Percentiles rank a stretch among this genome's conserved stretches.
phyloP scores from a whole-genome alignment of 2,888 invertebrate genomes.

The Incurvaria masculella region DNA sequence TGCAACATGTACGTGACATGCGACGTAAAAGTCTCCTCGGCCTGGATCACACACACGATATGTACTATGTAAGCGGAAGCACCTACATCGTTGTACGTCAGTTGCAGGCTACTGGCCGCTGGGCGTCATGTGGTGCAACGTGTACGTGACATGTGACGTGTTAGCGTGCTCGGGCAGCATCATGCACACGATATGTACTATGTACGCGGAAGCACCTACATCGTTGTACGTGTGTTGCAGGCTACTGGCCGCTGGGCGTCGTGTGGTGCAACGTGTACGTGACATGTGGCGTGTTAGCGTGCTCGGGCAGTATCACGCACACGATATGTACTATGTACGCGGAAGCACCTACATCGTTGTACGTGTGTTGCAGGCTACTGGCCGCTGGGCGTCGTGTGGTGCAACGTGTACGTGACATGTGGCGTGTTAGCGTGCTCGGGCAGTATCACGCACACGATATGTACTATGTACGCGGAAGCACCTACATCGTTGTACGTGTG shows the following conservation, averaged over 20 bases:
- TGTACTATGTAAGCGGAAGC: too few species aligned
- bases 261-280: slow-evolving; percentile 91
- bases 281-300: slow-evolving; percentile 93
- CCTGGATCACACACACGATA: slow-evolving; percentile 95
- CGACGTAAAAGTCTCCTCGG: slow-evolving; percentile 92
- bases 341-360: too few species aligned
- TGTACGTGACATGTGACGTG: slow-evolving; percentile 93
- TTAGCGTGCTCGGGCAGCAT: slow-evolving; percentile 94
- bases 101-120: slow-evolving; percentile 90
- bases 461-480: slow-evolving; percentile 50
- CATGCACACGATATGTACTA: slow-evolving; percentile 94
- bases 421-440: slow-evolving; percentile 95
- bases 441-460: slow-evolving; percentile 94
- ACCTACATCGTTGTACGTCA: too few species aligned
- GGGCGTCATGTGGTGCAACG: slow-evolving; percentile 89
- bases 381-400: slow-evolving; percentile 91
- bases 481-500: too few species aligned
- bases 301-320: slow-evolving; percentile 94
- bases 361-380: slow-evolving; percentile 71
- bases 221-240: slow-evolving; percentile 47
- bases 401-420: slow-evolving; percentile 89
- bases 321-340: slow-evolving; percentile 67
- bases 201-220: too few species aligned
- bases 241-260: slow-evolving; percentile 89
- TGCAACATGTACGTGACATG: slow-evolving; percentile 93